Evolutionary conservation across 92 coral and sea anemone species (phyloP).

Genomic region (Palythoa grandis): DNA sequence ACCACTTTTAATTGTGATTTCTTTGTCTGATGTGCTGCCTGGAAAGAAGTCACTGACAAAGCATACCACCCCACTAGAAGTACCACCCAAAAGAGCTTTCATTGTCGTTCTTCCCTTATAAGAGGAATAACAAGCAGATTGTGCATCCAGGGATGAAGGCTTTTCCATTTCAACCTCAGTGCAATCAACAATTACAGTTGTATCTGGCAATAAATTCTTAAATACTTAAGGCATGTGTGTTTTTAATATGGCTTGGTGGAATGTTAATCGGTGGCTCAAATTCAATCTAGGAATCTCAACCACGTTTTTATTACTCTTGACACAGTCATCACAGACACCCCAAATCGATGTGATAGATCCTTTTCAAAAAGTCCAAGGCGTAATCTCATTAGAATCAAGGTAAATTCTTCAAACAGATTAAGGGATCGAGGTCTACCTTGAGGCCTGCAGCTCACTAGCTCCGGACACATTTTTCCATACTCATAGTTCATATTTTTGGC

Average conservation of each 20-base stretch:
- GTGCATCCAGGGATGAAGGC: neutral
- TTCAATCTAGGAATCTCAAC: neutral
- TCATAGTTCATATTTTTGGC: neutral
- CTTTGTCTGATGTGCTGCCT: neutral
- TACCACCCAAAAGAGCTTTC: neutral
- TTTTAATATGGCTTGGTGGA: neutral
- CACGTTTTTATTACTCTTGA: no score
- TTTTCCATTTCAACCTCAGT: neutral
- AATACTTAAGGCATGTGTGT: neutral
- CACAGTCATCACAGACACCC: neutral
- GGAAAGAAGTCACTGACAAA: neutral
- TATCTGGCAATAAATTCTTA: neutral
- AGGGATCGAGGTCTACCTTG: neutral
- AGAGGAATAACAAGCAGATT: neutral
- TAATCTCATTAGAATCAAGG: neutral
- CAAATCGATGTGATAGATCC: neutral
- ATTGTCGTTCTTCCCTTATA: neutral
- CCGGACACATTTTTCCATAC: no score
- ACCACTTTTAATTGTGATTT: neutral
- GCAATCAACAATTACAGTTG: neutral
- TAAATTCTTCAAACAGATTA: neutral
- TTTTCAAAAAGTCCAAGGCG: neutral
- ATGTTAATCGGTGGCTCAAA: neutral
- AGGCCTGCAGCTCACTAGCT: no score
- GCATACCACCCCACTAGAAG: neutral